Percentiles rank a stretch among this genome's conserved stretches.
Conservation (phyloP, 2,113 vertebrate genomes). For the Myotis brandtii region DNA sequence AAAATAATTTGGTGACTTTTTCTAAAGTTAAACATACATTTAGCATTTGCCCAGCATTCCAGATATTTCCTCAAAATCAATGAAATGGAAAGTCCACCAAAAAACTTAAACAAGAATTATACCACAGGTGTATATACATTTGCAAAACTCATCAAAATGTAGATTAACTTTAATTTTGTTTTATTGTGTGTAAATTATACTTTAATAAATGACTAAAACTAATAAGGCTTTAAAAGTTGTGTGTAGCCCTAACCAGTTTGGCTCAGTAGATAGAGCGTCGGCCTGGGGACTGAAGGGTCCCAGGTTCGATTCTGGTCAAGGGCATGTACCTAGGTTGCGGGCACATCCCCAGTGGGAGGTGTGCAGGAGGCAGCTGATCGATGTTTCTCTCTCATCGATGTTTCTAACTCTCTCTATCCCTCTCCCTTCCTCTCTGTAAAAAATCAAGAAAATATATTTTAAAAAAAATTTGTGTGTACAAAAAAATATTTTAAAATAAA, state of each 20-base stretch:
- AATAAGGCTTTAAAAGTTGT: neutral
- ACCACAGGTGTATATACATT: neutral
- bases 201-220: slow-evolving; percentile 26
- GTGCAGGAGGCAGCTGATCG: too few relatives aligned
- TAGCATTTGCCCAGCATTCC: neutral
- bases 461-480: neutral
- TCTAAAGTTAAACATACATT: neutral
- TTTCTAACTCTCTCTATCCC: too few relatives aligned
- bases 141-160: neutral
- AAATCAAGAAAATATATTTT: too few relatives aligned
- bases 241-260: neutral
- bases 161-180: neutral
- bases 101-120: neutral
- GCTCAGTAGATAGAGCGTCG: too few relatives aligned
- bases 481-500: neutral
- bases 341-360: too few relatives aligned
- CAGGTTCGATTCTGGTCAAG: too few relatives aligned
- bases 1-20: neutral
- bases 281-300: too few relatives aligned
- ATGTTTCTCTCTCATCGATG: too few relatives aligned
- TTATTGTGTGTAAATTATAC: neutral
- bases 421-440: too few relatives aligned
- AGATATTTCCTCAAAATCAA: neutral
- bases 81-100: neutral
- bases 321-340: too few relatives aligned